These are phyloP conservation scores for Acomys russatus DNA, from an alignment of 2,797 vertebrate genomes.

Conservation along the genomic window DNA sequence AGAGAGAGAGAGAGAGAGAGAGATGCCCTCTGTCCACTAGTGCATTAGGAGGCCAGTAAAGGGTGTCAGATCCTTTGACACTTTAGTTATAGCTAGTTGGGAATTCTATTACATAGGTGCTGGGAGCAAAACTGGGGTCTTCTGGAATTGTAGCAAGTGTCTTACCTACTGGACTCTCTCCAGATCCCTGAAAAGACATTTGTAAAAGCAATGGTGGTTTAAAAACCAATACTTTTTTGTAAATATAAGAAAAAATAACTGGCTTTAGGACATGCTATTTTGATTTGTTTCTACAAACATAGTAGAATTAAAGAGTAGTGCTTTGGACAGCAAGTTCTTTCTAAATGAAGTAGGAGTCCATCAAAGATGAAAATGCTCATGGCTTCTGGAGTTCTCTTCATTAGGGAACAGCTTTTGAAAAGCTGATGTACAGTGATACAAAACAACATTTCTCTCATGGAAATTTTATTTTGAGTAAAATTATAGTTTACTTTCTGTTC, in stretches of 20 bases:
- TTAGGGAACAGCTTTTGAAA: constrained; percentile 37
- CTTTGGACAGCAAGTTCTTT: constrained; percentile 19
- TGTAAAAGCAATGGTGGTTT: not conserved
- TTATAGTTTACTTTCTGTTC: constrained; percentile 44
- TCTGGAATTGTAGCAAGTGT: not conserved
- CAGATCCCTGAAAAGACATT: not conserved
- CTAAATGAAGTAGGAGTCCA: not conserved
- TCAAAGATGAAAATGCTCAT: constrained; percentile 2
- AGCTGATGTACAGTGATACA: constrained; percentile 34
- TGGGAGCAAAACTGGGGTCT: not conserved
- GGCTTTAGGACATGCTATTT: constrained; percentile 42
- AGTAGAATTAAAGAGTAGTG: not conserved
- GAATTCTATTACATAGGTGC: not conserved
- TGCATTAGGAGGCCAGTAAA: not conserved
- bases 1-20: no score
- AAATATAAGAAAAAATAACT: constrained; percentile 1
- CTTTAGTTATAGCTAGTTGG: not conserved
- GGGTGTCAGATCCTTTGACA: not conserved
- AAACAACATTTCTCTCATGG: not conserved
- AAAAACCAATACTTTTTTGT: not conserved
- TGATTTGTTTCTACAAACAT: constrained; percentile 51
- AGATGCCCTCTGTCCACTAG: no score
- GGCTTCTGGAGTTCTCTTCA: not conserved
- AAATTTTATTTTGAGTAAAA: constrained; percentile 64
- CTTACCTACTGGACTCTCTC: not conserved